Evolutionary conservation across 2,113 vertebrate species (phyloP).

Genomic region (Isurus oxyrinchus): DNA sequence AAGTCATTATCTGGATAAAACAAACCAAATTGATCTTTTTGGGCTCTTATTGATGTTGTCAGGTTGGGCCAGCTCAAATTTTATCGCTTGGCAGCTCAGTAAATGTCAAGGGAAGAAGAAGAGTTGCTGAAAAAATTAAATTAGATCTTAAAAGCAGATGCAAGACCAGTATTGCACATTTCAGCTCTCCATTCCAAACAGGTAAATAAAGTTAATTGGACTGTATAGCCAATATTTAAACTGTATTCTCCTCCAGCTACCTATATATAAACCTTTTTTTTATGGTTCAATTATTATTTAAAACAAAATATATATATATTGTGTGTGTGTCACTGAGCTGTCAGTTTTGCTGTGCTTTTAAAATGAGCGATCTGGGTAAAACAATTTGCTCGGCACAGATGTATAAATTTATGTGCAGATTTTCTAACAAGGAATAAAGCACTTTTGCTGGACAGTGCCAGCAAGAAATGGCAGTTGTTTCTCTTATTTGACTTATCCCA

Average conservation of each 20-base stretch:
- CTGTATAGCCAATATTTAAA: neutral
- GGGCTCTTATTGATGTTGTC: neutral
- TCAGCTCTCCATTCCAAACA: neutral
- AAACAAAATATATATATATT: neutral
- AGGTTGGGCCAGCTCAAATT: neutral
- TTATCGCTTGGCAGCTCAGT: neutral
- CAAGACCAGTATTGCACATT: neutral
- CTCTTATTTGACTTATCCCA: neutral
- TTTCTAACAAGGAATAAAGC: neutral
- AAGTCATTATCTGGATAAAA: constrained; percentile 14
- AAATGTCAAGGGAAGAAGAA: neutral
- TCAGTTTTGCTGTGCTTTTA: neutral
- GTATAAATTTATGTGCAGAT: neutral
- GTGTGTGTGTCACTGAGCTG: neutral
- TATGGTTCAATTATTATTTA: neutral
- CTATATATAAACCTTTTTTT: neutral
- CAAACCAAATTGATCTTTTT: constrained; percentile 25
- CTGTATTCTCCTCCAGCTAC: neutral
- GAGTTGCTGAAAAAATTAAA: neutral
- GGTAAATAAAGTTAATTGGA: neutral
- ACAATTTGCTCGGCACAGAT: neutral
- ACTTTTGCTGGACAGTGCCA: neutral
- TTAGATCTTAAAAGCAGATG: neutral
- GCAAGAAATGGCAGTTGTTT: constrained; percentile 13
- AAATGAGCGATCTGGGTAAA: neutral